Evolutionary conservation across 2,113 vertebrate species (phyloP), one percentile per base, ranked within the genome.

Genomic region (Gavialis gangeticus): DNA sequence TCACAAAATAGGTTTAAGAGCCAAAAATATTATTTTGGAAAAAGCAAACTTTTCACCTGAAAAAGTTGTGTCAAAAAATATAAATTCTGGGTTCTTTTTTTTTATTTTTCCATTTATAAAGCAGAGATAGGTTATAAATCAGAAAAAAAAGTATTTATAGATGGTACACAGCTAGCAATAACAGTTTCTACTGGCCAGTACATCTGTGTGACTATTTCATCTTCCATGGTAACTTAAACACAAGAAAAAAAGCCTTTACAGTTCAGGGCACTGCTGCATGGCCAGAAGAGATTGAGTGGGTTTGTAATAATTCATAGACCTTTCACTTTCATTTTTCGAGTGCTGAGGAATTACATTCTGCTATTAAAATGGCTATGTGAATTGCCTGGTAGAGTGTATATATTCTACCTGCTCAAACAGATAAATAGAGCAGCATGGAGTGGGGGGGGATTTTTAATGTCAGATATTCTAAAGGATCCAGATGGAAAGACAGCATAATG

Each of bases 221-320:
- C 98, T 98, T 99, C 98, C 98, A 99, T 98, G 98, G 98, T 98
- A 98, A 99, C 98, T 99, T 99, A 98, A 98, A 97, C 98, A 98
- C 97, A 95, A 99, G 98, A 98, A 98, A 98, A 93, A 98, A 98
- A 96, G 95, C 94, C 94, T 98, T 98, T 98, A 98, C 98, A 98
- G 97, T 98, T 97, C 98, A 98, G 95, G 96, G 97, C 97, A 94
- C 96, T 87, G 95, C 98, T 95, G 97, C 95, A 92, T 90, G 95
- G 96, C 93, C 67, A 94, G 88, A 84, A 64, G 94, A 98, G 97
- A 98, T 96, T 75, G 97, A 98, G 97, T 94, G 98, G 97, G 94
- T 98, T 98, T 98, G 98, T 98, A 98, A 99, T 99, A 98, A 99
- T 98, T 99, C 99, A 98, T 97, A 98, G 98, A 98, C 98, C 95